These are phyloP conservation scores for Coecobrya sp. DNA, from an alignment of 2,888 invertebrate genomes.

Conservation along the genomic window DNA sequence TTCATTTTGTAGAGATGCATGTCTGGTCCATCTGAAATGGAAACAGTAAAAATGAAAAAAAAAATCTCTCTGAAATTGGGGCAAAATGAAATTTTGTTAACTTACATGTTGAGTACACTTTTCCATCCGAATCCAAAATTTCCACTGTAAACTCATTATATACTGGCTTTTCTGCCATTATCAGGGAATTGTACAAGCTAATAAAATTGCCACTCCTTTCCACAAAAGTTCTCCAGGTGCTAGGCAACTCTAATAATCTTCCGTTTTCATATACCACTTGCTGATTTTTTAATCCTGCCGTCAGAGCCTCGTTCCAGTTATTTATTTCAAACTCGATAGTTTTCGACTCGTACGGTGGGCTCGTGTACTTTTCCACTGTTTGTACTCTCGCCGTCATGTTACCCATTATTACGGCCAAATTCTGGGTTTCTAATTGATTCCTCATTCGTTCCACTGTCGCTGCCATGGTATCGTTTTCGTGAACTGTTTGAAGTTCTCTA, in stretches of 20 bases:
- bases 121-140: constrained; percentile 80
- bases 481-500: constrained; percentile 68
- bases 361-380: constrained; percentile 81
- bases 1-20: constrained; percentile 81
- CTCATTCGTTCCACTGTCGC: constrained; percentile 75
- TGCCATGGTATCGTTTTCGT: constrained; percentile 80
- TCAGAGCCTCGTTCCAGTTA: constrained; percentile 79
- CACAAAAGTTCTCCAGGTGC: constrained; percentile 82
- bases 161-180: constrained; percentile 73
- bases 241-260: constrained; percentile 75
- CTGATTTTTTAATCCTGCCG: constrained; percentile 77
- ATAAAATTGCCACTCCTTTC: constrained; percentile 80
- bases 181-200: constrained; percentile 77
- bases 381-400: constrained; percentile 75
- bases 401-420: constrained; percentile 62
- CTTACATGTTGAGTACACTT: constrained; percentile 80
- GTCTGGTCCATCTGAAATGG: constrained; percentile 81
- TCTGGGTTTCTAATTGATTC: constrained; percentile 75
- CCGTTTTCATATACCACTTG: constrained; percentile 81
- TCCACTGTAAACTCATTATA: constrained; percentile 82
- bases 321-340: constrained; percentile 81
- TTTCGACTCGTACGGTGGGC: constrained; percentile 81
- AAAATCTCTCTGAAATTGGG: neutral
- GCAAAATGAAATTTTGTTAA: neutral
- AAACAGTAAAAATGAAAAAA: no score